A percentile compares a stretch with the other conserved stretches of the same genome.
phyloP scores from a whole-genome alignment of 2,113 vertebrate genomes.

The Entomyzon cyanotis region DNA sequence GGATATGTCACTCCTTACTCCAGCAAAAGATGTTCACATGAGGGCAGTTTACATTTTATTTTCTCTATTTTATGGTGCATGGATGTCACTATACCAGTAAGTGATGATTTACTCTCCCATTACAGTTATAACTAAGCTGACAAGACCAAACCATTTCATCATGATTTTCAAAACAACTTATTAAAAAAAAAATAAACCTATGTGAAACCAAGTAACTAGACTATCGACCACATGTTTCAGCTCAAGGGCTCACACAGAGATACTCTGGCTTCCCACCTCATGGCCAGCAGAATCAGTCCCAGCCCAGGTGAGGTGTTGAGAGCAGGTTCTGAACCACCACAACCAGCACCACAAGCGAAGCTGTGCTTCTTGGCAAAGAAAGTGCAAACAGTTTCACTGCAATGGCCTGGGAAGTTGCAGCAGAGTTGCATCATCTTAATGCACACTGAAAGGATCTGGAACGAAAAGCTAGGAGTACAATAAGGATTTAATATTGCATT shows the following conservation, averaged over 20 bases:
- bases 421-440: not conserved
- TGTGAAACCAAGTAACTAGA: not conserved
- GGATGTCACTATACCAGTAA: not conserved
- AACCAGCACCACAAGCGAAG: not conserved
- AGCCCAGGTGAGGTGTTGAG: not conserved
- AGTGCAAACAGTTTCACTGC: not conserved
- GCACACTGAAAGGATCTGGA: not conserved
- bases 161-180: not conserved
- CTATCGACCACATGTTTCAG: not conserved
- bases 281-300: not conserved
- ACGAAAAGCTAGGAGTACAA: not conserved
- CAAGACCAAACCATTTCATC: not conserved
- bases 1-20: not conserved
- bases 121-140: not conserved
- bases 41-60: not conserved
- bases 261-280: not conserved
- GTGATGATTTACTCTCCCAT: not conserved
- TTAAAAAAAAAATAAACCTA: not conserved
- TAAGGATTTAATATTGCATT: not conserved
- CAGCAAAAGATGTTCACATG: not conserved
- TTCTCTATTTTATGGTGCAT: not conserved
- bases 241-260: not conserved
- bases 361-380: not conserved
- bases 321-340: not conserved
- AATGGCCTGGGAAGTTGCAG: not conserved